Conservation (phyloP, 2,888 invertebrate species). For the Patella depressa region DNA sequence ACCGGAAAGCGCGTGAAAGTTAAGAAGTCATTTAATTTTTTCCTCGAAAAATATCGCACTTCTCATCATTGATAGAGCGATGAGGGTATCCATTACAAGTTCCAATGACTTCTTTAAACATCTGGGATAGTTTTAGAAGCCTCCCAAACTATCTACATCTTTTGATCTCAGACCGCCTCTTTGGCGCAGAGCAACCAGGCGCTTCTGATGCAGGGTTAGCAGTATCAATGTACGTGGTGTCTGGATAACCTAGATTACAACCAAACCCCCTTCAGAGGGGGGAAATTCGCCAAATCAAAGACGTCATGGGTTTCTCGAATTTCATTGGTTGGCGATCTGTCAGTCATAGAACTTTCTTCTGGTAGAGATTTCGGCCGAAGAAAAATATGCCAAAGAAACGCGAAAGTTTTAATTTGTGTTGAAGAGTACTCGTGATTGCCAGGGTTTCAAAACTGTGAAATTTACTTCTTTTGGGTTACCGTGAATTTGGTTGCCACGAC, state of each 20-base stretch:
- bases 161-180: background rate
- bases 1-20: conserved; percentile 5
- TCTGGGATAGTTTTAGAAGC: conserved; percentile 1
- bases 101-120: background rate
- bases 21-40: conserved; percentile 1
- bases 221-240: background rate
- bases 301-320: background rate
- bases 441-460: background rate
- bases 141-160: background rate
- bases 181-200: background rate
- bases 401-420: conserved; percentile 3
- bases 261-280: background rate
- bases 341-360: background rate
- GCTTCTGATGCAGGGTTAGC: background rate
- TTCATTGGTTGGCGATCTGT: background rate
- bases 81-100: background rate
- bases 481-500: too few species aligned
- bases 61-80: background rate
- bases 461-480: background rate
- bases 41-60: conserved; percentile 2
- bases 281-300: background rate
- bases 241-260: background rate
- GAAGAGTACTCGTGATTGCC: background rate
- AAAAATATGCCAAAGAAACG: conserved; percentile 7
- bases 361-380: background rate